Conservation (phyloP, 1,140 invertebrate genomes). For the Drosophila kanapiae region DNA sequence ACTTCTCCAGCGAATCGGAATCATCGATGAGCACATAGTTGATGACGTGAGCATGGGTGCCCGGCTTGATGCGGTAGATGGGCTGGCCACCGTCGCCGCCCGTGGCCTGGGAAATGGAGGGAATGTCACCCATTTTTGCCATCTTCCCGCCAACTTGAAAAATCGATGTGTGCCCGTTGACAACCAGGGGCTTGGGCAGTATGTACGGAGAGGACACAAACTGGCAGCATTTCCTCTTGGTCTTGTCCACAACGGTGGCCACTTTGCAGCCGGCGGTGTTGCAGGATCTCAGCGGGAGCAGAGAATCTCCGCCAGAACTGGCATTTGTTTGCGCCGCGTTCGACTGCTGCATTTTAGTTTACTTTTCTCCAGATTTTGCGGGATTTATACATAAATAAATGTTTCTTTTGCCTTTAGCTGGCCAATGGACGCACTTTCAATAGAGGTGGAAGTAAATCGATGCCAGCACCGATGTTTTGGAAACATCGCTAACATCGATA, state of each 20-base stretch:
- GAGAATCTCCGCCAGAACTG: neutral
- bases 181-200: slow-evolving; percentile 62
- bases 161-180: slow-evolving; percentile 64
- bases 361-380: too few species aligned
- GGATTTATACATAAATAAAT: too few species aligned
- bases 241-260: slow-evolving; percentile 58
- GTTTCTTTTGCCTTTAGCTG: neutral
- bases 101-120: slow-evolving; percentile 15
- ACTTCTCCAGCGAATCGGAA: slow-evolving; percentile 67
- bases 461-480: too few species aligned
- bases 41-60: slow-evolving; percentile 67
- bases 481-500: too few species aligned
- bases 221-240: slow-evolving; percentile 65
- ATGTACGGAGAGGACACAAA: slow-evolving; percentile 63
- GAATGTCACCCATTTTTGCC: slow-evolving; percentile 60
- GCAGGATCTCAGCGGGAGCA: slow-evolving; percentile 45
- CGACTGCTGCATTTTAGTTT: slow-evolving; percentile 1
- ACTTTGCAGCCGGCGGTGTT: slow-evolving; percentile 58
- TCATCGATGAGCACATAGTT: slow-evolving; percentile 72
- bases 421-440: too few species aligned
- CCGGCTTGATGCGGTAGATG: slow-evolving; percentile 70
- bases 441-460: too few species aligned
- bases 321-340: neutral
- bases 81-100: slow-evolving; percentile 30
- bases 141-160: slow-evolving; percentile 69